phyloP scores from a whole-genome alignment of 2,888 invertebrate genomes.

The Bimastos eiseni region DNA sequence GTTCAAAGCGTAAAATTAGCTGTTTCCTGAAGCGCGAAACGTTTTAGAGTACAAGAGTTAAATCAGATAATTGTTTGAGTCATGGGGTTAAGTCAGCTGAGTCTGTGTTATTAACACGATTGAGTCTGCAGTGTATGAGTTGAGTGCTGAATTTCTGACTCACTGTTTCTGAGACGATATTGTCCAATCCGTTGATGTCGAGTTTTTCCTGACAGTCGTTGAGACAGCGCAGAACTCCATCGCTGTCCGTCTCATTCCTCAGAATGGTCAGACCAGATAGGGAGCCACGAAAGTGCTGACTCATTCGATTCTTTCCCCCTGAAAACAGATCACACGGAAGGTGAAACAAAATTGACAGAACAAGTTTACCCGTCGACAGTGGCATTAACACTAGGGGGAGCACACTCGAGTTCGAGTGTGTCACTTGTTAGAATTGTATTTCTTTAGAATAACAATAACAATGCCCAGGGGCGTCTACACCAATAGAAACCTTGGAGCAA shows the following conservation, averaged over 20 bases:
- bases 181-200: slow-evolving; percentile 71
- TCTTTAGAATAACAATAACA: too few species aligned
- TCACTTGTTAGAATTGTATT: too few species aligned
- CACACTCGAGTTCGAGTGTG: background rate
- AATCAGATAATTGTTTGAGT: background rate
- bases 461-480: too few species aligned
- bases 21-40: too few species aligned
- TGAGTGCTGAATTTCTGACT: slow-evolving; percentile 38
- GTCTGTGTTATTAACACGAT: too few species aligned
- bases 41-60: background rate
- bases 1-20: too few species aligned
- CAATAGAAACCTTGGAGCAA: too few species aligned
- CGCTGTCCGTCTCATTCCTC: slow-evolving; percentile 57
- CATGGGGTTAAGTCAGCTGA: background rate
- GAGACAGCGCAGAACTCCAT: slow-evolving; percentile 58
- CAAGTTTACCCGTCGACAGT: background rate
- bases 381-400: background rate
- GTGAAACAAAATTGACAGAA: background rate
- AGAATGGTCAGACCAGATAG: slow-evolving; percentile 82
- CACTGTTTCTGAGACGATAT: slow-evolving; percentile 79
- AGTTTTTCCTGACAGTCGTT: slow-evolving; percentile 61
- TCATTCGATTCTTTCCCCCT: slow-evolving; percentile 86
- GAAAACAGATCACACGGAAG: background rate
- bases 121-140: background rate
- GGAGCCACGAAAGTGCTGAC: slow-evolving; percentile 86